Evolutionary conservation across 2,888 invertebrate genomes (phyloP), one percentile per base, ranked within the genome.

Genomic region (Andrena haemorrhoa): DNA sequence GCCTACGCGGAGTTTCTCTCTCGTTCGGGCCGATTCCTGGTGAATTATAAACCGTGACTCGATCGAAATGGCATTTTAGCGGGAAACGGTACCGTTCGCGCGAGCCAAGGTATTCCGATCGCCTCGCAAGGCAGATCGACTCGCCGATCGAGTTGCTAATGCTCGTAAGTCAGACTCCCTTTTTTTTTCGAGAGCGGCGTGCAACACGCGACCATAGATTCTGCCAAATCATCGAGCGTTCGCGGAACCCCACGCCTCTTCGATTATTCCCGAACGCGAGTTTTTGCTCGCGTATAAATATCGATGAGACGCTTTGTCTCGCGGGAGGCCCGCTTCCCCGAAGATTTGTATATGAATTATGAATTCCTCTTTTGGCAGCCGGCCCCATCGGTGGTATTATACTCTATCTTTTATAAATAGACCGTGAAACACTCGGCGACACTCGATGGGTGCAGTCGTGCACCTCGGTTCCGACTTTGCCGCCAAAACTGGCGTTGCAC

Each of bases 211-310:
- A 35, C 16, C 23, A 20, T 66, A 58, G 53, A 66, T 69, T 66
- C 16, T 49, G 60, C 35, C 20, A 23, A 68, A 78, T 70, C 58
- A 20, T 70, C 33, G n/a, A 12, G 6, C 51, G 12, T 49, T n/a
- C 12, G 23, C 7, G 8, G 26, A 35, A 7, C n/a, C 5, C 20
- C 33, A 51, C 29, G 5, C 1, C 10, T 72, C 63, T 63, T 5
- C 47, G 12, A 26, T 16, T 4, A 35, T 35, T 26, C 41, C 35
- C 16, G 35, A n/a, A 56, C 8, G 10, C 26, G 16, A 20, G 8
- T 41, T n/a, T 53, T 31, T 26, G 16, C 12, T 7, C 31, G 47
- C 23, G 35, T 80, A 80, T 80, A 61, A 80, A 79, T 79, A 72
- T 80, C 80, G 80, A 73, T 73, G 72, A 73, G 33, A 31, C 49